Conservation (phyloP, 2,888 invertebrate genomes). For the Amiota minor region DNA sequence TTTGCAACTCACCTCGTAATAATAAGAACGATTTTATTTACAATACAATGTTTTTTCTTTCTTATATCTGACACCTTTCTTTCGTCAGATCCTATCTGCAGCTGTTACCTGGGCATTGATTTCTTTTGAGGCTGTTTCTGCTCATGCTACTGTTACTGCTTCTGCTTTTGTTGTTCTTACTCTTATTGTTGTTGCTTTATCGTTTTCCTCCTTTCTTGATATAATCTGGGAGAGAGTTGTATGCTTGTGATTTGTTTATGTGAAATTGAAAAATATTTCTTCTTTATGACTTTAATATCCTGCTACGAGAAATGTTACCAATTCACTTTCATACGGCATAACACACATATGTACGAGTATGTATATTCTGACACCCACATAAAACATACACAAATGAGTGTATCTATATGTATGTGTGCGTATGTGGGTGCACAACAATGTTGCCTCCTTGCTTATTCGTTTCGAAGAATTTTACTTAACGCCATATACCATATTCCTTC, state of each 20-base stretch:
- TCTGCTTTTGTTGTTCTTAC: no score
- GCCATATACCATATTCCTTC: neutral
- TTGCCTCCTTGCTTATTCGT: conserved; percentile 11
- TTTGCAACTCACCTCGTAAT: neutral
- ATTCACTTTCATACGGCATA: conserved; percentile 1
- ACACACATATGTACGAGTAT: no score
- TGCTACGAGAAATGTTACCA: conserved; percentile 28
- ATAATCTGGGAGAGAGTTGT: no score
- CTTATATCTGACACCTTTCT: neutral
- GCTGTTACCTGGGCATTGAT: neutral
- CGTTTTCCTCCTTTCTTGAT: no score
- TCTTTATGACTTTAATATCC: conserved; percentile 50
- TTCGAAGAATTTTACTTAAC: conserved; percentile 25
- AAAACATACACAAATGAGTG: neutral
- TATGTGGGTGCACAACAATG: neutral
- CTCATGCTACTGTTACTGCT: no score
- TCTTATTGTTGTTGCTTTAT: no score
- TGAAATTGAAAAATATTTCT: conserved; percentile 39
- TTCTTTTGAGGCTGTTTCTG: neutral
- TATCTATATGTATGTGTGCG: no score
- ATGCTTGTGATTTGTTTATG: conserved; percentile 17
- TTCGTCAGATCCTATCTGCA: neutral
- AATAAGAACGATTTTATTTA: neutral
- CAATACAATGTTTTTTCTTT: neutral
- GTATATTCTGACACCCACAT: neutral